Evolutionary conservation across 2,888 invertebrate genomes (phyloP).

Genomic region (Tenthredo scrophulariae): DNA sequence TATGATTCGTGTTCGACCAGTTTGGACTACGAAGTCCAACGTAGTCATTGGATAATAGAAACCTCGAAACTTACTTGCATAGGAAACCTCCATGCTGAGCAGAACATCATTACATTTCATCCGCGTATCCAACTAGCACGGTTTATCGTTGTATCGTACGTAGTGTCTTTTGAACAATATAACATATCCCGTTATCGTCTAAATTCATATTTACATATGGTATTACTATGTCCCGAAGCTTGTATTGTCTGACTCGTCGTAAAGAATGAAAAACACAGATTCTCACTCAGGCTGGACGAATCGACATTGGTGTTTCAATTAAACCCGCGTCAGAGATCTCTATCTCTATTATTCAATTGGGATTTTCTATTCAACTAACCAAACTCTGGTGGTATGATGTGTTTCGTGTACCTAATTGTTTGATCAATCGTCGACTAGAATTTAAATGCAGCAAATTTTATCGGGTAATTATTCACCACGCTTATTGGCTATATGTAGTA

Average conservation of each 20-base stretch:
- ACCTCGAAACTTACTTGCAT: neutral
- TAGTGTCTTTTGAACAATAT: neutral
- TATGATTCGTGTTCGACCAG: conserved; percentile 17
- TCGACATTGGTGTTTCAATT: conserved; percentile 39
- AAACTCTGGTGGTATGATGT: neutral
- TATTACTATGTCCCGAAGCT: neutral
- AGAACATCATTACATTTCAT: conserved; percentile 10
- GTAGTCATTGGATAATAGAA: neutral
- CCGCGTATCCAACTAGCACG: neutral
- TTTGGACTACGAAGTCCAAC: neutral
- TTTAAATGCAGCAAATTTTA: conserved; percentile 23
- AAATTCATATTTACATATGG: conserved; percentile 24
- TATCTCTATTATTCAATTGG: conserved; percentile 29
- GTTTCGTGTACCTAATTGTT: conserved; percentile 9
- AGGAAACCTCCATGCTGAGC: conserved; percentile 22
- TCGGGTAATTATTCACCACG: conserved; percentile 20
- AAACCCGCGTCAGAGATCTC: conserved; percentile 25
- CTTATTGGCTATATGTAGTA: neutral
- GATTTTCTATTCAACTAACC: neutral
- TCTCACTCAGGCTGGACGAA: neutral
- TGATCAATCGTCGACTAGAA: conserved; percentile 34
- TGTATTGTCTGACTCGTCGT: conserved; percentile 17
- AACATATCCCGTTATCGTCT: conserved; percentile 14
- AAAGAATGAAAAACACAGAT: conserved; percentile 32
- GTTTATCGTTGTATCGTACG: neutral